Conservation (phyloP, 2,113 vertebrate species). For the Forbesichthys agassizii region DNA sequence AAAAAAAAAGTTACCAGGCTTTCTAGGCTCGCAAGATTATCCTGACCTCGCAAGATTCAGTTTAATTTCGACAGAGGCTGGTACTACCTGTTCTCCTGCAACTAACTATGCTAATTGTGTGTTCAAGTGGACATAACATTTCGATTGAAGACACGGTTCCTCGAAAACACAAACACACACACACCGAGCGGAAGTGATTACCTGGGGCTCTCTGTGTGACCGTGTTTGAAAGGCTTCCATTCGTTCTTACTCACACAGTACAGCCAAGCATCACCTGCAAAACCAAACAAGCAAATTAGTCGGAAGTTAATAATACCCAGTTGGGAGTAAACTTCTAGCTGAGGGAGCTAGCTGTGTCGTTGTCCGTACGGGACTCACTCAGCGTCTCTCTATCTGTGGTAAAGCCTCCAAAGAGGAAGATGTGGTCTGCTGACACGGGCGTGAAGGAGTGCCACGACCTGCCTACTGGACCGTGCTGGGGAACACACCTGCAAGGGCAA, state of each 20-base stretch:
- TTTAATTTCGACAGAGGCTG: too few relatives aligned
- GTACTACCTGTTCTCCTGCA: too few relatives aligned
- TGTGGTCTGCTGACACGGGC: slow-evolving; percentile 86
- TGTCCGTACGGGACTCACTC: slow-evolving; percentile 78
- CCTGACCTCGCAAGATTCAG: too few relatives aligned
- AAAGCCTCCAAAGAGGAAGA: slow-evolving; percentile 97
- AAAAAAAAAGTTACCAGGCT: too few relatives aligned
- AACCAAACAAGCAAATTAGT: not conserved
- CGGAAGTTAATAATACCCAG: too few relatives aligned
- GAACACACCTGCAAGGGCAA: slow-evolving; percentile 63
- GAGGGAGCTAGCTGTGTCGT: too few relatives aligned
- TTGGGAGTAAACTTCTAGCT: not conserved
- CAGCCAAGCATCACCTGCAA: slow-evolving; percentile 92
- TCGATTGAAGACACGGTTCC: too few relatives aligned
- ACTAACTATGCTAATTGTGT: too few relatives aligned
- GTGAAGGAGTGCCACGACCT: slow-evolving; percentile 95
- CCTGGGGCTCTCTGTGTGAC: slow-evolving; percentile 88
- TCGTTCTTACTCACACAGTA: slow-evolving; percentile 90
- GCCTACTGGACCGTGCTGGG: slow-evolving; percentile 80
- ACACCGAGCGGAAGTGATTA: slow-evolving; percentile 39
- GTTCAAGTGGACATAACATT: too few relatives aligned
- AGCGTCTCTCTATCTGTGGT: slow-evolving; percentile 93
- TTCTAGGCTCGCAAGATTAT: too few relatives aligned
- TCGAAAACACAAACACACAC: not conserved
- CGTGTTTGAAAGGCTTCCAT: slow-evolving; percentile 90